Conservation (phyloP, 2,113 vertebrate genomes). For the Ceratotherium simum region DNA sequence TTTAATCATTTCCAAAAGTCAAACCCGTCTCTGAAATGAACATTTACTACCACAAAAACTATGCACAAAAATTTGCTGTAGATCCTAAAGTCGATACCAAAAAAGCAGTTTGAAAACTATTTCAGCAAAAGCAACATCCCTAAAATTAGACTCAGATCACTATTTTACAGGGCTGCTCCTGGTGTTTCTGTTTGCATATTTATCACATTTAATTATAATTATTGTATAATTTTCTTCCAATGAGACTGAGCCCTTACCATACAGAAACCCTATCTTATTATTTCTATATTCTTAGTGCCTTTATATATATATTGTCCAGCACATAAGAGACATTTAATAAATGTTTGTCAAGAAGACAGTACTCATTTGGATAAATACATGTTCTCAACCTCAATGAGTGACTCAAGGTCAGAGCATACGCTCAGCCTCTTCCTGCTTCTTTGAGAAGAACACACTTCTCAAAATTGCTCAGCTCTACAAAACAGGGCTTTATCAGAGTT, state of each 20-base stretch:
- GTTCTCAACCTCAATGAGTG: constrained; percentile 40
- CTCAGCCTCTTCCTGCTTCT: constrained; percentile 1
- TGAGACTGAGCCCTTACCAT: not conserved
- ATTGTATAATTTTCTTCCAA: not conserved
- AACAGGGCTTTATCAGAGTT: not conserved
- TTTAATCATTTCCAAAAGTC: constrained; percentile 47
- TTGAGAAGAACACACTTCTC: constrained; percentile 41
- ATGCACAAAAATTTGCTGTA: not conserved
- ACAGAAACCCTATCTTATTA: not conserved
- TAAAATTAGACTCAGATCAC: not conserved
- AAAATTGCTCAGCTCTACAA: not conserved
- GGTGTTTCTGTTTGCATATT: not conserved
- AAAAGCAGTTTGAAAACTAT: not conserved
- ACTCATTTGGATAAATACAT: constrained; percentile 59
- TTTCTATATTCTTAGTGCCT: not conserved
- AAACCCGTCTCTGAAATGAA: not conserved
- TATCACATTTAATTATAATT: constrained; percentile 4
- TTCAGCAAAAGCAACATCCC: not conserved
- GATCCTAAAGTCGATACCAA: constrained; percentile 46
- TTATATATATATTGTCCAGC: not conserved
- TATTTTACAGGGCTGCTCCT: not conserved
- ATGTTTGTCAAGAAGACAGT: constrained; percentile 19
- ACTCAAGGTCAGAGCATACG: not conserved
- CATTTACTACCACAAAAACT: not conserved
- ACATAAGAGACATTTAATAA: constrained; percentile 38